These are phyloP conservation scores for Halictus ligatus DNA, from an alignment of 2,888 invertebrate genomes.

Conservation along the genomic window DNA sequence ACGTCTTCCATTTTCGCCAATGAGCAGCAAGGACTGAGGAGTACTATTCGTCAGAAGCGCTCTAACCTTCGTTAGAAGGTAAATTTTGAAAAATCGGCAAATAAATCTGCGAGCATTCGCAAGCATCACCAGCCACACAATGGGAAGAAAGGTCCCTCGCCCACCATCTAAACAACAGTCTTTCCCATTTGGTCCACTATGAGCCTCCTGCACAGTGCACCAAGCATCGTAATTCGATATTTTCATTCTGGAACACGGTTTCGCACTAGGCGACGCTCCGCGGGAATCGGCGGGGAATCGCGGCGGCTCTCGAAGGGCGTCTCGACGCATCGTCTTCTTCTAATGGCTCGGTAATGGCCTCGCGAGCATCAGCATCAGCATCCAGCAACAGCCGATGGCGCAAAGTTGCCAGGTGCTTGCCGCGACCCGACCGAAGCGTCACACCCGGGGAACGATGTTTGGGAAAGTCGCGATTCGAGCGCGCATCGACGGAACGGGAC, in stretches of 20 bases:
- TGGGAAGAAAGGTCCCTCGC: background rate
- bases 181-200: background rate
- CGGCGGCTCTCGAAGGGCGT: background rate
- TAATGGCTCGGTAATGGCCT: background rate
- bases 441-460: background rate
- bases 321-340: background rate
- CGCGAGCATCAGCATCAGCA: background rate
- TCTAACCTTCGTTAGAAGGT: background rate
- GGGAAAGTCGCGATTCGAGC: background rate
- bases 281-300: background rate
- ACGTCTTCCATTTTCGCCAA: too few species aligned
- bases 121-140: background rate
- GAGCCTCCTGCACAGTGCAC: background rate
- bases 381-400: background rate
- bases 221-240: background rate
- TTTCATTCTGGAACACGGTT: slow-evolving; percentile 2
- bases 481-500: background rate
- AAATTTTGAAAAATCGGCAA: background rate
- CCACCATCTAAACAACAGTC: background rate
- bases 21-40: too few species aligned
- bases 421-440: background rate
- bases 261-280: background rate
- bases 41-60: too few species aligned
- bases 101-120: background rate
- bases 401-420: background rate